A percentile compares a stretch with the other conserved stretches of the same genome.
phyloP scores from a whole-genome alignment of 1,140 invertebrate species.

The Carcinoscorpius rotundicauda region DNA sequence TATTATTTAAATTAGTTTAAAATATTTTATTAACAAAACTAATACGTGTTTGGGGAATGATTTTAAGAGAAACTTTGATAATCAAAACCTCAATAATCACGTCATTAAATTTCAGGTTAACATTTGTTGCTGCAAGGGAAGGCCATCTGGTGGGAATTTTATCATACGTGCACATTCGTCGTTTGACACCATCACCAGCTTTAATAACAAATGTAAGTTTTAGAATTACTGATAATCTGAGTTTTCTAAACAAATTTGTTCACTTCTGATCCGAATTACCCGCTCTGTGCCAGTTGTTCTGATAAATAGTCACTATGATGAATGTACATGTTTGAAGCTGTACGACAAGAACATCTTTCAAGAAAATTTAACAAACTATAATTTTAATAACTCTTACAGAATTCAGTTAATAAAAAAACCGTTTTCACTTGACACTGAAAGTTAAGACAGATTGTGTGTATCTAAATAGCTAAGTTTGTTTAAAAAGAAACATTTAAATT shows the following conservation, averaged over 20 bases:
- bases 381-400: no score
- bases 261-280: constrained; percentile 7
- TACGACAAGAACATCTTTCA: constrained; percentile 58
- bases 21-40: no score
- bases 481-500: no score
- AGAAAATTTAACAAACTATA: no score
- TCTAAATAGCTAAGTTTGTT: no score
- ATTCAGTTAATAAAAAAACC: no score
- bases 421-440: no score
- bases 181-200: constrained; percentile 68
- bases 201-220: constrained; percentile 53
- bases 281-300: constrained; percentile 17
- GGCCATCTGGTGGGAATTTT: constrained; percentile 73
- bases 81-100: not conserved
- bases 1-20: no score
- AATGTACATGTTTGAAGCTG: constrained; percentile 57
- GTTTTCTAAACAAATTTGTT: not conserved
- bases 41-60: no score
- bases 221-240: not conserved
- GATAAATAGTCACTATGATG: not conserved
- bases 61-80: no score
- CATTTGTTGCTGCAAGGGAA: constrained; percentile 68
- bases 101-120: constrained; percentile 16
- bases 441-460: no score
- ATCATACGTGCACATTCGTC: constrained; percentile 67